These are phyloP conservation scores for Drosophila grimshawi DNA, from an alignment of 1,140 invertebrate species.

Conservation along the genomic window DNA sequence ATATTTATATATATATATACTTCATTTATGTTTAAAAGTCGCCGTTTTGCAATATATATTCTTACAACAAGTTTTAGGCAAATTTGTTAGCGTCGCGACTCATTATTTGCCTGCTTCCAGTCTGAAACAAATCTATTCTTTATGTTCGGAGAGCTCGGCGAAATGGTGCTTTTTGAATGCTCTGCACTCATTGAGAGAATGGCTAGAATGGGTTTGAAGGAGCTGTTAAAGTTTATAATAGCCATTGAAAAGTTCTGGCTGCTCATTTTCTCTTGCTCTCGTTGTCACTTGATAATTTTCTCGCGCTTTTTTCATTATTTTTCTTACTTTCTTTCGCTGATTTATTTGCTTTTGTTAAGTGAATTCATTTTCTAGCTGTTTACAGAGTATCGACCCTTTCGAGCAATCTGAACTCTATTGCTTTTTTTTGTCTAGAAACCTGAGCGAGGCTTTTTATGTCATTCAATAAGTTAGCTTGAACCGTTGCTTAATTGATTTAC, in stretches of 20 bases:
- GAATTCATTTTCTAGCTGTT: neutral
- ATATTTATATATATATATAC: neutral
- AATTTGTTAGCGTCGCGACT: neutral
- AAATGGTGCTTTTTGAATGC: no score
- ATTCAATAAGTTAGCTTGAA: constrained; percentile 45
- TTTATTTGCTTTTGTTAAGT: constrained; percentile 4
- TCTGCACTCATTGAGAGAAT: no score
- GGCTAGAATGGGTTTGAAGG: no score
- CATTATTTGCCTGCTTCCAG: constrained; percentile 2
- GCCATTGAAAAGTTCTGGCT: no score
- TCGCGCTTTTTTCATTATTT: neutral
- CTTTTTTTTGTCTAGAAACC: constrained; percentile 11
- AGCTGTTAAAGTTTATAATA: no score
- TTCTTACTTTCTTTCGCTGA: neutral
- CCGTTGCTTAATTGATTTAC: constrained; percentile 72
- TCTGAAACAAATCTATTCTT: no score
- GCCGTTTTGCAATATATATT: neutral
- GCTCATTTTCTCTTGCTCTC: no score
- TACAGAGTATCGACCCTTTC: neutral
- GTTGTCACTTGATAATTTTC: no score
- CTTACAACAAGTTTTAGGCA: neutral
- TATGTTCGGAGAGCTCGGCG: no score
- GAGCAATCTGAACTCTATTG: neutral
- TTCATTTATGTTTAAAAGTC: constrained; percentile 12
- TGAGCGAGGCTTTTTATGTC: constrained; percentile 35